Conservation (phyloP, 2,113 vertebrate genomes). For the Syngnathus scovelli region DNA sequence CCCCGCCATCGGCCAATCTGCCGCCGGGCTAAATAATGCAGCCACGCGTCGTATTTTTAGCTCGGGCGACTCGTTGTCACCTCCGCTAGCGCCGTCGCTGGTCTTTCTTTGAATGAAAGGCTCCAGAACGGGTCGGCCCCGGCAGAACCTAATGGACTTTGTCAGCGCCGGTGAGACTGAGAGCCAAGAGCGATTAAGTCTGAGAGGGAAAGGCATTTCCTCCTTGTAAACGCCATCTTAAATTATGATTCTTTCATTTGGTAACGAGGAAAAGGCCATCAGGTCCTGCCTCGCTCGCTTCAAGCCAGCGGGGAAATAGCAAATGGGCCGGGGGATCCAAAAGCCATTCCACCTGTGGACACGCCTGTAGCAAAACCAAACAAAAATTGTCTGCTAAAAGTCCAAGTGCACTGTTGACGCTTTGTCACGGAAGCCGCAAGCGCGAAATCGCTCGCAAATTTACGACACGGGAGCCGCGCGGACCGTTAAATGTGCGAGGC, state of each 20-base stretch:
- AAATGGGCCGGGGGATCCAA: no score
- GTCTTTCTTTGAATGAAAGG: slow-evolving; percentile 61
- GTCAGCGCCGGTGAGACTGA: slow-evolving; percentile 69
- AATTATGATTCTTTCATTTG: slow-evolving; percentile 80
- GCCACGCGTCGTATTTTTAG: slow-evolving; percentile 43
- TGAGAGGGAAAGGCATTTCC: slow-evolving; percentile 79
- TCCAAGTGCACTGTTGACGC: not conserved
- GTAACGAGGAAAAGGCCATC: slow-evolving; percentile 74
- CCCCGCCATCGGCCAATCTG: no score
- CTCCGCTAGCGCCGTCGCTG: slow-evolving; percentile 21
- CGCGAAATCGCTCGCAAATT: not conserved
- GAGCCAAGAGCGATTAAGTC: slow-evolving; percentile 76
- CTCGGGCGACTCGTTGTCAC: slow-evolving; percentile 35
- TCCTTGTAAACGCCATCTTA: slow-evolving; percentile 80
- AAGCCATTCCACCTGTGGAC: no score
- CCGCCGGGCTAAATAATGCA: slow-evolving; percentile 51
- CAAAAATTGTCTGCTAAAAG: no score
- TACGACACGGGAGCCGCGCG: not conserved
- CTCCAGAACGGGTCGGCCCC: slow-evolving; percentile 60
- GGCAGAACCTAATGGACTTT: slow-evolving; percentile 74
- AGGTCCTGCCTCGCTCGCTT: slow-evolving; percentile 59
- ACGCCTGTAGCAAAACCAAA: no score
- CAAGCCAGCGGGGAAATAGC: slow-evolving; percentile 59
- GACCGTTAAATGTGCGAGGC: not conserved
- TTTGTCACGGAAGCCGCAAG: not conserved